Percentiles rank a stretch among this genome's conserved stretches.
phyloP scores from a whole-genome alignment of 2,797 vertebrate genomes.

The Sebastolobus alascanus region DNA sequence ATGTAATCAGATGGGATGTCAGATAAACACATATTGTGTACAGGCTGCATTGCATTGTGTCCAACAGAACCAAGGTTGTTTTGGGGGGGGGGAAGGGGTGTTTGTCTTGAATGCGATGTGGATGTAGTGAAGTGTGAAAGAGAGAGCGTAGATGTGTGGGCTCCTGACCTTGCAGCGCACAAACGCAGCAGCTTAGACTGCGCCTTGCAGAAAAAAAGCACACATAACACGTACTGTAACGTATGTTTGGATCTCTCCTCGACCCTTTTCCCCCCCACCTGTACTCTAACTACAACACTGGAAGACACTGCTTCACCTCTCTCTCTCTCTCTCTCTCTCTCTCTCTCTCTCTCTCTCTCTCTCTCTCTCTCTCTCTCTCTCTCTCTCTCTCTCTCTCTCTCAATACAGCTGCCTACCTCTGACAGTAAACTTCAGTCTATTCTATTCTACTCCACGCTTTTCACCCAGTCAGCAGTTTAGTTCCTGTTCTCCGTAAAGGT shows the following conservation, averaged over 20 bases:
- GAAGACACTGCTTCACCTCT: slow-evolving; percentile 85
- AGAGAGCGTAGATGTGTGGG: slow-evolving; percentile 44
- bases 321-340: slow-evolving; percentile 57
- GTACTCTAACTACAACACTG: slow-evolving; percentile 64
- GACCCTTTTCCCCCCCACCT: slow-evolving; percentile 3
- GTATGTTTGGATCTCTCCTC: slow-evolving; percentile 67
- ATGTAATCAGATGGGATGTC: slow-evolving; percentile 47
- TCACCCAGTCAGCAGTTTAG: slow-evolving; percentile 47
- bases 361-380: slow-evolving; percentile 41
- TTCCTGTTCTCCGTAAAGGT: slow-evolving; percentile 36
- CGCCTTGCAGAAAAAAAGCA: slow-evolving; percentile 69
- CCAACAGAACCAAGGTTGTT: slow-evolving; percentile 79
- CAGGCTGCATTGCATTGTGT: slow-evolving; percentile 73
- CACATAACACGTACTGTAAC: slow-evolving; percentile 77
- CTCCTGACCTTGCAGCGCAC: slow-evolving; percentile 75
- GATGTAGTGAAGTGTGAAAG: slow-evolving; percentile 52
- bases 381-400: slow-evolving; percentile 64
- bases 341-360: slow-evolving; percentile 38
- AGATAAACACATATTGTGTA: slow-evolving; percentile 46
- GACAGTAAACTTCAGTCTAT: slow-evolving; percentile 54
- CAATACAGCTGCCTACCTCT: slow-evolving; percentile 80
- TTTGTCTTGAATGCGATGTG: slow-evolving; percentile 68
- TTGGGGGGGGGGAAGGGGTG: neutral
- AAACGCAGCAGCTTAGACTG: slow-evolving; percentile 70
- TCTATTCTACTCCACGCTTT: slow-evolving; percentile 39